Percentiles rank a stretch among this genome's conserved stretches.
These are phyloP conservation scores for Sebastes taczanowskii DNA, from an alignment of 2,797 vertebrate genomes.

Conservation along the genomic window DNA sequence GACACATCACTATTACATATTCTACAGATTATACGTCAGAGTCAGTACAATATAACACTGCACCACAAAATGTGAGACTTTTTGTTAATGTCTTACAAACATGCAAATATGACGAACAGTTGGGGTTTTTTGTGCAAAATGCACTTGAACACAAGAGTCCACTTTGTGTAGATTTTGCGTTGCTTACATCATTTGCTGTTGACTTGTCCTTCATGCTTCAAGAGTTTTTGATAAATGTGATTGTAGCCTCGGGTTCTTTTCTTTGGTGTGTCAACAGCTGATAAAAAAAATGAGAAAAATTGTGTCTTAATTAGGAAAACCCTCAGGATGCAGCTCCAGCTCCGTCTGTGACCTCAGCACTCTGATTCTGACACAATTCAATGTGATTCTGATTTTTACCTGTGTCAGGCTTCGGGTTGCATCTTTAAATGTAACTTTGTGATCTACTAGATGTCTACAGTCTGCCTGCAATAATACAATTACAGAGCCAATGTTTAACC, in stretches of 20 bases:
- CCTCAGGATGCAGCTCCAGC: constrained; percentile 2
- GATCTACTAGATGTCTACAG: neutral
- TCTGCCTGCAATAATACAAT: neutral
- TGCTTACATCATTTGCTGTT: constrained; percentile 6
- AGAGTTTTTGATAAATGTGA: constrained; percentile 24
- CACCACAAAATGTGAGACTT: neutral
- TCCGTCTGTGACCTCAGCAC: neutral
- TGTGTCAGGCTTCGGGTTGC: neutral
- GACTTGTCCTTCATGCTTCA: constrained; percentile 20
- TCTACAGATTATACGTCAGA: neutral
- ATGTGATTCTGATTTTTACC: neutral
- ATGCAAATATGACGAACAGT: neutral
- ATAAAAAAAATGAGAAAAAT: neutral
- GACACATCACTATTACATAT: neutral
- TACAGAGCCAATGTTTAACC: neutral
- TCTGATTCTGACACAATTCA: neutral
- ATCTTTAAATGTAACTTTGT: neutral
- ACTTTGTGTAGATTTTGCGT: neutral
- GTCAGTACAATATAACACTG: neutral
- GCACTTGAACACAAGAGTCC: neutral
- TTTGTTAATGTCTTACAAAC: neutral
- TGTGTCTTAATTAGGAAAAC: constrained; percentile 9
- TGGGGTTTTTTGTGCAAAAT: neutral
- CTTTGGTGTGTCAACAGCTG: constrained; percentile 6
- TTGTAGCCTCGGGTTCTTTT: constrained; percentile 23